Evolutionary conservation across 2,113 vertebrate genomes (phyloP), one percentile per base, ranked within the genome.

Genomic region (Ciconia boyciana): DNA sequence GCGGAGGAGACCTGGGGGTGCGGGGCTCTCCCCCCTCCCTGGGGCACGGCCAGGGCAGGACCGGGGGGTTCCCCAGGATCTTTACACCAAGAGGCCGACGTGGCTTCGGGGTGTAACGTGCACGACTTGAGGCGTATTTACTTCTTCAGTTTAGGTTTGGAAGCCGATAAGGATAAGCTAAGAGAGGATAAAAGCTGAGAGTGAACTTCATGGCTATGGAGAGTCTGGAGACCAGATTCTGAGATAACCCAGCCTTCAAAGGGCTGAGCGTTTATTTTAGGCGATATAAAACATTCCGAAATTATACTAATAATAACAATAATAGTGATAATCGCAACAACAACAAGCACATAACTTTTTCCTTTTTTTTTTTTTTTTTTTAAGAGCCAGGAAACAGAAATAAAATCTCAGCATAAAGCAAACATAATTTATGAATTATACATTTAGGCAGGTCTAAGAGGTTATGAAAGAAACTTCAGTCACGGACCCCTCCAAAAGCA

Each of bases 381-480:
- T 8, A 43, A 46, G 25, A 60, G 32, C 11, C 77, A 44, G 77
- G 81, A 85, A 95, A 28, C 36, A 36, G 57, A 55, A 79, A 14
- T n/a, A 13, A 66, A 92, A 80, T 6, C 60, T 83, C 68, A 39
- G 34, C 66, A 44, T 24, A 71, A 68, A 64, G 68, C 72, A 25
- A 83, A 25, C 39, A 7, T 32, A 60, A 84, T 34, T 65, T n/a
- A 36, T 61, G 85, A 93, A 81, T 8, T 55, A 88, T 62, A 16
- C 65, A 34, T 87, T 93, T 13, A 66, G 77, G 28, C 43, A 29
- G 41, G 28, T 84, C 91, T 74, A 16, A 78, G 72, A 58, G 76
- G 57, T 79, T 94, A 34, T 83, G 95, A 96, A 96, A 93, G 79
- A 65, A 85, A 87, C 94, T 93, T 87, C 57, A 96, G 88, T 83